phyloP scores from a whole-genome alignment of 2,888 invertebrate genomes.

The Nemotelus nigrinus region DNA sequence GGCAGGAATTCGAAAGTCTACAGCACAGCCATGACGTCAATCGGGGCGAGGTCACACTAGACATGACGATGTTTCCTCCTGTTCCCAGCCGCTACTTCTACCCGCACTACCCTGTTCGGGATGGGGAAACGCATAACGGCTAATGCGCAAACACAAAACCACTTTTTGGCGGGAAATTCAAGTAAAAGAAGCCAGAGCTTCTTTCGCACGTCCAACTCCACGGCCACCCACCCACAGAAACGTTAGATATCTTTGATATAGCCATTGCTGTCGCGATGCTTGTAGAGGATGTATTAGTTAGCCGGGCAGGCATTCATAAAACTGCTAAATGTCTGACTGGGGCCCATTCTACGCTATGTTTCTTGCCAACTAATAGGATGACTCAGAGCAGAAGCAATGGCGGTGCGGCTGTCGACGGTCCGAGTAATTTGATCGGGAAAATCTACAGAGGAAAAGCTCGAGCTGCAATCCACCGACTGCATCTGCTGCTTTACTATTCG shows the following conservation, averaged over 20 bases:
- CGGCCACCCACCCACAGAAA: slow-evolving; percentile 5
- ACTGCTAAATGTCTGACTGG: slow-evolving; percentile 18
- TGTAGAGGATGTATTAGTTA: slow-evolving; percentile 16
- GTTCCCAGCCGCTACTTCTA: not conserved
- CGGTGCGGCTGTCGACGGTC: not conserved
- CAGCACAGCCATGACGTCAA: slow-evolving; percentile 23
- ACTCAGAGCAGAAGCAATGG: slow-evolving; percentile 9
- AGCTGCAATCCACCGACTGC: not conserved
- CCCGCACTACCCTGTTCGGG: not conserved
- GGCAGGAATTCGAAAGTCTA: not conserved
- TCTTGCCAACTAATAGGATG: slow-evolving; percentile 6
- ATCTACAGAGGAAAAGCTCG: not conserved
- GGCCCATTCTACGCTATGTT: slow-evolving; percentile 8
- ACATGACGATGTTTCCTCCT: slow-evolving; percentile 7
- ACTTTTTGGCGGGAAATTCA: slow-evolving; percentile 35
- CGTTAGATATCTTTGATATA: not conserved
- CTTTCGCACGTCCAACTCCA: not conserved
- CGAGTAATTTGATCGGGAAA: not conserved
- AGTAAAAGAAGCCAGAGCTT: not conserved
- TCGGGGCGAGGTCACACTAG: slow-evolving; percentile 27
- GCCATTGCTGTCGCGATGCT: not conserved
- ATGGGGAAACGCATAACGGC: not conserved
- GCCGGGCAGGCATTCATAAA: slow-evolving; percentile 33
- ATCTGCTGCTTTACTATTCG: too few species aligned
- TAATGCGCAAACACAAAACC: not conserved